Evolutionary conservation across 2,888 invertebrate species (phyloP), one percentile per base, ranked within the genome.

Genomic region (Xestia xanthographa): DNA sequence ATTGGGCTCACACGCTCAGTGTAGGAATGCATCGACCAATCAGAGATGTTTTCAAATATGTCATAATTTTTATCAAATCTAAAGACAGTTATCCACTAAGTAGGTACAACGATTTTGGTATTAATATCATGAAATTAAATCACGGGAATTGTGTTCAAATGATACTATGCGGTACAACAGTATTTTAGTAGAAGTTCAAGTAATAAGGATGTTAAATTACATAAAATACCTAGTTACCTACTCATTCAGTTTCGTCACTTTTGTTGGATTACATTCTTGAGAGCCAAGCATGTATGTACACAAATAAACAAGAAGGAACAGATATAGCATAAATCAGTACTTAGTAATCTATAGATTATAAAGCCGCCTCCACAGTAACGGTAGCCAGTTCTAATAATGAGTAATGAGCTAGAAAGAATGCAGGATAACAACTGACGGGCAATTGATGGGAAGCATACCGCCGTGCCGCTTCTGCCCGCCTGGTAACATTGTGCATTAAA

Each of bases 331-430:
- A 80, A 56, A 85, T 62, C 58, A 71, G 43, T 22, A n/a, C n/a
- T n/a, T n/a, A 38, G 56, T 73, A 74, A 76, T 91, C 90, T 92
- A 90, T 76, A 73, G 73, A 62, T 92, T 91, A 86, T 70, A 75
- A 90, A 87, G 84, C 77, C 89, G 62, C 63, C 62, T 71, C 79
- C 79, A 72, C 77, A 84, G 88, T 93, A 93, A 93, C 95, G 93
- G 96, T 94, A 95, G 95, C 95, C 88, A 90, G 90, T 93, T 94
- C 92, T 94, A 95, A 95, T 95, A 95, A 93, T 95, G 94, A 95
- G 92, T 95, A 95, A 95, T 95, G 94, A 93, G 91, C 83, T 86
- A 88, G 87, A 92, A 93, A 92, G 93, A 93, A 94, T 91, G 92
- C 92, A 91, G 93, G 92, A 93, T 93, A 93, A 92, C 89, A 76